Percentiles rank a stretch among this genome's conserved stretches.
These are phyloP conservation scores for Oscheius onirici DNA, from an alignment of 2,888 invertebrate genomes.

Conservation along the genomic window DNA sequence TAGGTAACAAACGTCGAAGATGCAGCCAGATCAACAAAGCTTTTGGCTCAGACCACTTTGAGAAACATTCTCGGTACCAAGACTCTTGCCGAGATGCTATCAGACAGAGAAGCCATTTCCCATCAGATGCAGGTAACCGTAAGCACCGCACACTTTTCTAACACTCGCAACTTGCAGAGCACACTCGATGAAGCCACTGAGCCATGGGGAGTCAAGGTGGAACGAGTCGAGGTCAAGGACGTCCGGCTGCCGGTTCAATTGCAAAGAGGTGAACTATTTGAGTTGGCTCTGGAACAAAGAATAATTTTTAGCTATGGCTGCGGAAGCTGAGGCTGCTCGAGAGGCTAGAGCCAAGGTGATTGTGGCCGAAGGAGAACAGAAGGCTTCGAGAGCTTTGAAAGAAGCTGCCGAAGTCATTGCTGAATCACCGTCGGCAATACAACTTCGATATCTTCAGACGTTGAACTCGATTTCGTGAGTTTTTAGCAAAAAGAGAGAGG, in stretches of 20 bases:
- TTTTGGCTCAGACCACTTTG: constrained; percentile 74
- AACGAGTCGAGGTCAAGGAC: constrained; percentile 76
- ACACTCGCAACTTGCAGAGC: constrained; percentile 68
- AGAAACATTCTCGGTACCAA: constrained; percentile 77
- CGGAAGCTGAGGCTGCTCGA: constrained; percentile 91
- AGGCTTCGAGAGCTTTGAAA: constrained; percentile 87
- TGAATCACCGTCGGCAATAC: constrained; percentile 91
- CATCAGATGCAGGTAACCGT: constrained; percentile 66
- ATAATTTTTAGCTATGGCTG: constrained; percentile 91
- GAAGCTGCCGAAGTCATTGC: constrained; percentile 88
- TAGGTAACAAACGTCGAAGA: constrained; percentile 75
- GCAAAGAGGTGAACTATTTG: constrained; percentile 76
- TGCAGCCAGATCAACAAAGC: constrained; percentile 72
- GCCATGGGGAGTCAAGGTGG: constrained; percentile 75
- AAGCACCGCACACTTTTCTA: no score
- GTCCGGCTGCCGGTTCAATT: constrained; percentile 89
- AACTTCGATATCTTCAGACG: constrained; percentile 91
- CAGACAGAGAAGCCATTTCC: constrained; percentile 92
- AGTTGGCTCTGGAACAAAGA: no score
- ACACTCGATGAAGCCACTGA: constrained; percentile 74
- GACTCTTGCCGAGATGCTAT: constrained; percentile 93
- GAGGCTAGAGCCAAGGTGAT: constrained; percentile 84
- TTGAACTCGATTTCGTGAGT: constrained; percentile 82
- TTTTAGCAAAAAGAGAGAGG: no score
- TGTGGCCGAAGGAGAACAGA: constrained; percentile 89